Base-by-base conservation (phyloP, 1,140 invertebrate species). In the Chironomus tepperi region DNA sequence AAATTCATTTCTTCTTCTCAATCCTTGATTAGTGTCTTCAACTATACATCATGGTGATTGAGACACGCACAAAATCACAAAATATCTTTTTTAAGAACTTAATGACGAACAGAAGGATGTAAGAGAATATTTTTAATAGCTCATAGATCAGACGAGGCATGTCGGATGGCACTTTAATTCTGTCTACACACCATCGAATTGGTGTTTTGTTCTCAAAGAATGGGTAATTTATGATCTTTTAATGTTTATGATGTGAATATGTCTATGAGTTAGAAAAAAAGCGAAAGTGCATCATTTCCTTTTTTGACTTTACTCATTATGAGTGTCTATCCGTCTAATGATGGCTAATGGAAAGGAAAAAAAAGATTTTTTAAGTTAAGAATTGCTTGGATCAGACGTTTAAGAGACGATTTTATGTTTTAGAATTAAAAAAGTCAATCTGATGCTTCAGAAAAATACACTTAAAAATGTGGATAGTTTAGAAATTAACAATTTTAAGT, bases 241-340 rank as follows among this genome's bases (percentile, higher is more conserved):
- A 12, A 12, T 57, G 47, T n/a, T 34, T 34, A 34, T 34, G 24
- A 34, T 34, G 24, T 34, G 24, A 34, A 34, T 34, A 57, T 57
- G 47, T 57, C 47, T 57, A 57, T 57, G 47, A 57, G 47, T 12
- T 5, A 57, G 10, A 57, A 57, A 16, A 70, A 70, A 70, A 70
- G 7, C 65, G 65, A 70, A 70, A 70, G 65, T 70, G 65, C 65
- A 70, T 21, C 65, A 70, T 70, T 70, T 70, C 65, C 65, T 70
- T 70, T n/a, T 34, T 21, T 5, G 16, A 18, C 19, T 7, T 70
- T 70, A 18, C 18, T 70, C n/a, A 57, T 57, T 57, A n/a, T 57
- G 47, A n/a, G 12, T 57, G 47, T 57, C 47, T 57, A 57, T n/a
- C 5, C 47, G n/a, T 57, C 47, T 70, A 70, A 70, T 70, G 65